phyloP scores from a whole-genome alignment of 2,797 vertebrate species.

The Rousettus madagascariensis region DNA sequence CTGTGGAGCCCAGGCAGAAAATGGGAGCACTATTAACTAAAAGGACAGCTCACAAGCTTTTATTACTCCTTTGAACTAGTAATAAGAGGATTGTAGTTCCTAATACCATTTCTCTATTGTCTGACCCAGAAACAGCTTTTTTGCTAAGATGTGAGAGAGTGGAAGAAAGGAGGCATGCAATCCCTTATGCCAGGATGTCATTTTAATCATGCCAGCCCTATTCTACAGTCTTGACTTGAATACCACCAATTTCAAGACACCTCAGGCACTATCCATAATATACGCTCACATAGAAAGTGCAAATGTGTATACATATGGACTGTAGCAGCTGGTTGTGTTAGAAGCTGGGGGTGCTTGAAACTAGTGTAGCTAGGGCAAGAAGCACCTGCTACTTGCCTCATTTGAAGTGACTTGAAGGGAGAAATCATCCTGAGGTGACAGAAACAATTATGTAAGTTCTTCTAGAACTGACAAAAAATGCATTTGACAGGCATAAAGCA shows the following conservation, averaged over 20 bases:
- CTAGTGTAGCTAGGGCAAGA: background rate
- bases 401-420: conserved; percentile 27
- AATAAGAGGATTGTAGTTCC: background rate
- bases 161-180: conserved; percentile 31
- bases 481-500: conserved; percentile 58
- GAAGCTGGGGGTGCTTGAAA: conserved; percentile 30
- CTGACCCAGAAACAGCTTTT: conserved; percentile 37
- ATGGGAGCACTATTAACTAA: background rate
- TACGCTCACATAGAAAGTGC: conserved; percentile 24
- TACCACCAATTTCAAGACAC: conserved; percentile 45
- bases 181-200: conserved; percentile 15
- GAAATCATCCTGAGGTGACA: conserved; percentile 63
- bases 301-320: background rate
- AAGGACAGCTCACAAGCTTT: conserved; percentile 50
- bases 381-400: conserved; percentile 34
- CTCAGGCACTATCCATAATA: background rate
- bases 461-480: conserved; percentile 61
- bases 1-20: background rate
- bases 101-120: background rate
- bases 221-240: conserved; percentile 41
- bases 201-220: conserved; percentile 57
- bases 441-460: conserved; percentile 74
- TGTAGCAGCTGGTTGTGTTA: conserved; percentile 37
- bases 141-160: conserved; percentile 38
- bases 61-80: conserved; percentile 54